Conservation (phyloP, 2,113 vertebrate genomes). For the Argyrosomus japonicus region DNA sequence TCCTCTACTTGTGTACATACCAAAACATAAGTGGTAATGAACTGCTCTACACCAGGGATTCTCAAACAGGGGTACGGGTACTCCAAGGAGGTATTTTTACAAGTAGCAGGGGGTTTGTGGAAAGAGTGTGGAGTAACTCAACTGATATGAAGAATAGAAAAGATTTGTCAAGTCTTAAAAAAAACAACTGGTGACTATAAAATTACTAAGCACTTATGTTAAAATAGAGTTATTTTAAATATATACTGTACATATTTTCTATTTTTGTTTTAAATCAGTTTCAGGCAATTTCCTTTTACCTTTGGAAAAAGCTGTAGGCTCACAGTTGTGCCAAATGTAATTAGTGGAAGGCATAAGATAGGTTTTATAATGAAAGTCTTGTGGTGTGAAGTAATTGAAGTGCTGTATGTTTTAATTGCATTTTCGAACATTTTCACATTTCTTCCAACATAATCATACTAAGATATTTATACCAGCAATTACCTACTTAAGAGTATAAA, state of each 20-base stretch:
- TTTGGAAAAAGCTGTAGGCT: background rate
- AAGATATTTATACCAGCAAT: background rate
- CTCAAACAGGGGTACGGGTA: background rate
- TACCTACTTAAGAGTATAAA: background rate
- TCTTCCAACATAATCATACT: background rate
- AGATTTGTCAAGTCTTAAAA: too few relatives aligned
- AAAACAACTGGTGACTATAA: too few relatives aligned
- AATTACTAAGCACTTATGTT: too few relatives aligned
- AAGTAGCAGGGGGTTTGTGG: background rate
- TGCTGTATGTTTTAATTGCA: background rate
- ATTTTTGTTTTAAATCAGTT: too few relatives aligned
- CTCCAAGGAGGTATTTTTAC: too few relatives aligned
- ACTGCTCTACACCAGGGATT: background rate
- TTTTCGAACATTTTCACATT: background rate
- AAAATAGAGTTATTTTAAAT: too few relatives aligned
- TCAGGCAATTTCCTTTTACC: too few relatives aligned
- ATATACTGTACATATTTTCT: too few relatives aligned
- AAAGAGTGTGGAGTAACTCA: background rate
- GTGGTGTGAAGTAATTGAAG: background rate
- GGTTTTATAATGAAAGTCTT: background rate
- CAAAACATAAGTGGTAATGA: constrained; percentile 13
- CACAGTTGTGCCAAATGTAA: background rate
- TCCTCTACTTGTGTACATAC: too few relatives aligned
- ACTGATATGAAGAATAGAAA: background rate
- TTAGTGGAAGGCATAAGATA: background rate